These are phyloP conservation scores for Mormyrus iriodes DNA, from an alignment of 2,113 vertebrate species.

Conservation along the genomic window DNA sequence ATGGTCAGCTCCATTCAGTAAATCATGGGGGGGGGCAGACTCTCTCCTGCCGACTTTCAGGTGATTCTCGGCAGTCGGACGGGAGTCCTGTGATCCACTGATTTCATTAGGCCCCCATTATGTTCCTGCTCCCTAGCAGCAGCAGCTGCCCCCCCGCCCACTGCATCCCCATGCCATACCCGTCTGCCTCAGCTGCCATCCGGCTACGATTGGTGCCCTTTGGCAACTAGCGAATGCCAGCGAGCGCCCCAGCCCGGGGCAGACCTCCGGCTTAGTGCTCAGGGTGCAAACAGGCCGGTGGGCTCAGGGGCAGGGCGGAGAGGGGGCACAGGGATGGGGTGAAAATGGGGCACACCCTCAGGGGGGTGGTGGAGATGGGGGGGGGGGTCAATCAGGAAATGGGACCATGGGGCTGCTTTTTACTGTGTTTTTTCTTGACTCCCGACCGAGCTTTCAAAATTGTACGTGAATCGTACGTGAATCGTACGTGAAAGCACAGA, in stretches of 20 bases:
- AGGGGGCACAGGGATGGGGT: background rate
- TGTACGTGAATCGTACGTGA: too few species aligned
- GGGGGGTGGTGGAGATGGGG: too few species aligned
- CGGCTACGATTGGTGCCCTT: conserved; percentile 29
- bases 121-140: conserved; percentile 25
- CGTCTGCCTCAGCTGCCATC: conserved; percentile 32
- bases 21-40: background rate
- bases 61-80: conserved; percentile 30
- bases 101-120: conserved; percentile 35
- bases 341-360: background rate
- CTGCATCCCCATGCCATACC: conserved; percentile 24
- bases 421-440: background rate
- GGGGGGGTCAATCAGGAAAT: background rate
- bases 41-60: conserved; percentile 23
- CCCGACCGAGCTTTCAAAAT: background rate
- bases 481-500: background rate
- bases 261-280: background rate
- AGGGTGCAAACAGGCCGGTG: background rate
- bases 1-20: background rate
- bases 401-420: background rate
- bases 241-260: background rate
- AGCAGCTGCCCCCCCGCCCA: conserved; percentile 32
- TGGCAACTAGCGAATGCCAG: conserved; percentile 37
- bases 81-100: conserved; percentile 27
- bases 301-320: background rate